Evolutionary conservation across 2,888 invertebrate species (phyloP).

Genomic region (Mythimna ferrago): DNA sequence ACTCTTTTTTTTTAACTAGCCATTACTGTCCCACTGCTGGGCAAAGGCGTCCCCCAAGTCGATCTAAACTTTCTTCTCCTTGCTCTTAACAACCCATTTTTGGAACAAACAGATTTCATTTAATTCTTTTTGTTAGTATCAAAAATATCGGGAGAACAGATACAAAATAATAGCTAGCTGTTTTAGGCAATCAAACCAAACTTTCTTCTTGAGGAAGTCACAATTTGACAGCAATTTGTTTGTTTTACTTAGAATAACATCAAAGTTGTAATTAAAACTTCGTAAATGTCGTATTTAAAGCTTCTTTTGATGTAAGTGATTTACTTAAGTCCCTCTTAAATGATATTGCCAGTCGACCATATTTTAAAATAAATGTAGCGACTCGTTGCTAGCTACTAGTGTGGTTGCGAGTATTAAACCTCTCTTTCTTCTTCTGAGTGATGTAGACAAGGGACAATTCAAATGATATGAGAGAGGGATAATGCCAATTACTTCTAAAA

Average conservation of each 20-base stretch:
- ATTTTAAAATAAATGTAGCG: constrained; percentile 1
- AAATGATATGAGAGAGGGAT: background rate
- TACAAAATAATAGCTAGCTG: background rate
- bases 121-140: background rate
- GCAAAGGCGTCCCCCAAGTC: too few relatives aligned
- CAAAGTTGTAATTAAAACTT: constrained; percentile 49
- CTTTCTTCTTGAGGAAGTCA: constrained; percentile 6
- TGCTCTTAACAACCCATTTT: too few relatives aligned
- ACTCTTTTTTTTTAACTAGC: too few relatives aligned
- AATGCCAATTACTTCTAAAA: background rate
- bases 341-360: constrained; percentile 13
- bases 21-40: too few relatives aligned
- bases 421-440: background rate
- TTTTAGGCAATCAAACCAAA: constrained; percentile 16
- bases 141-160: background rate
- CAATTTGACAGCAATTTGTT: constrained; percentile 29
- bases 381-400: background rate
- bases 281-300: constrained; percentile 29
- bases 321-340: constrained; percentile 33
- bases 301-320: constrained; percentile 46
- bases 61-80: too few relatives aligned
- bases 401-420: background rate
- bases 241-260: constrained; percentile 39
- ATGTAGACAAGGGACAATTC: background rate
- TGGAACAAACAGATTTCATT: too few relatives aligned